Evolutionary conservation across 2,113 vertebrate genomes (phyloP).

Genomic region (Poeciliopsis prolifica): DNA sequence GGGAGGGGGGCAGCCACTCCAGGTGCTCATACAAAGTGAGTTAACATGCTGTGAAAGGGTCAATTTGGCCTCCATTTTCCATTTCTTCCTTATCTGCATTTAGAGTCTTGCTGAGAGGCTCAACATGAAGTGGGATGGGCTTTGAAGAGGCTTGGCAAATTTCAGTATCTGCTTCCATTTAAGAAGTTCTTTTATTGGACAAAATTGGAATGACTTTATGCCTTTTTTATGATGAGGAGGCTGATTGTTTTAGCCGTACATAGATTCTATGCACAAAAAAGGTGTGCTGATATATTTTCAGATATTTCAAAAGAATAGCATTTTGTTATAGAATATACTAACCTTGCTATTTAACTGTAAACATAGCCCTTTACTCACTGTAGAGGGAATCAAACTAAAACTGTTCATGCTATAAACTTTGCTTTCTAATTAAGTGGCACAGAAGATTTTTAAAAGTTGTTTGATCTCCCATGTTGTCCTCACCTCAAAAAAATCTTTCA

Average conservation of each 20-base stretch:
- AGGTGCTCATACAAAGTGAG: conserved; percentile 94
- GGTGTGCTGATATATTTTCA: neutral
- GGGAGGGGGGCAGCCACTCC: conserved; percentile 89
- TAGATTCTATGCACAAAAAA: neutral
- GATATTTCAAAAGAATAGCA: neutral
- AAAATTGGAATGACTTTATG: conserved; percentile 71
- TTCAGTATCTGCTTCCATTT: conserved; percentile 81
- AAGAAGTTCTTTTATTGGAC: conserved; percentile 80
- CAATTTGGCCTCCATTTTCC: conserved; percentile 98
- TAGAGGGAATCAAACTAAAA: neutral
- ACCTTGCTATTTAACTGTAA: neutral
- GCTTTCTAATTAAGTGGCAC: neutral
- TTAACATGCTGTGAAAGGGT: conserved; percentile 95
- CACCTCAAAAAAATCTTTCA: neutral
- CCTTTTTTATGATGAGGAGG: conserved; percentile 24
- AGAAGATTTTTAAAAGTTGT: conserved; percentile 13
- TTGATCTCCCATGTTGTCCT: conserved; percentile 24
- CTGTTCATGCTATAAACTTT: neutral
- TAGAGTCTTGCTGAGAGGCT: conserved; percentile 85
- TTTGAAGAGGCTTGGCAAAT: conserved; percentile 81
- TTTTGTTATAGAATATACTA: neutral
- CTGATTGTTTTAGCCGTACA: neutral
- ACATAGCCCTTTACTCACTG: neutral
- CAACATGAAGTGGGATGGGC: conserved; percentile 67
- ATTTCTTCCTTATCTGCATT: conserved; percentile 92